Evolutionary conservation across 92 coral and sea anemone genomes (phyloP).

Genomic region (Ricordea florida): DNA sequence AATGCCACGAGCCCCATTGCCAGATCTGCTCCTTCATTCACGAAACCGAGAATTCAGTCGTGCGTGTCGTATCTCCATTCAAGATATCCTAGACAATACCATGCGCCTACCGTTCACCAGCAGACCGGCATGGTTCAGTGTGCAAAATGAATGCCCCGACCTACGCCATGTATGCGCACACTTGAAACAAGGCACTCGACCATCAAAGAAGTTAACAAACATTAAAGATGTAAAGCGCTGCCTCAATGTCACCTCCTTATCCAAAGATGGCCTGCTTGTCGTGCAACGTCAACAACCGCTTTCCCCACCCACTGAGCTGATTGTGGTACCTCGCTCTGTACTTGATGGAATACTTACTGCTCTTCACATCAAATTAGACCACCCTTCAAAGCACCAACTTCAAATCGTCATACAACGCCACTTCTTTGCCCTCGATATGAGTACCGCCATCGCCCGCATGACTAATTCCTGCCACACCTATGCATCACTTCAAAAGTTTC

Average conservation of each 20-base stretch:
- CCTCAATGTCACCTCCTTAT: background rate
- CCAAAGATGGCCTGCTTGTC: slow-evolving; percentile 52
- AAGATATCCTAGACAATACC: background rate
- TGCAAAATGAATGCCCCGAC: slow-evolving; percentile 9
- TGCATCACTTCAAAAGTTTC: slow-evolving; percentile 50
- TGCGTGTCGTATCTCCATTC: background rate
- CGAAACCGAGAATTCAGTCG: too few species aligned
- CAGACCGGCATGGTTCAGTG: slow-evolving; percentile 11
- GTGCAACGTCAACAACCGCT: slow-evolving; percentile 11
- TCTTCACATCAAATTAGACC: slow-evolving; percentile 44
- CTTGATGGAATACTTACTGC: slow-evolving; percentile 48
- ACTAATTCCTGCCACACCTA: slow-evolving; percentile 46
- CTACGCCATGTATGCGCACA: slow-evolving; percentile 5
- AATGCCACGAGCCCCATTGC: too few species aligned
- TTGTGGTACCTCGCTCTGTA: slow-evolving; percentile 37
- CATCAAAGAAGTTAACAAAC: slow-evolving; percentile 42
- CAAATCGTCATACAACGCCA: slow-evolving; percentile 33
- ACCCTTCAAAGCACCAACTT: slow-evolving; percentile 48
- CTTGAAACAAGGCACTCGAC: slow-evolving; percentile 35
- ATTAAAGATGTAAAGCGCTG: slow-evolving; percentile 27
- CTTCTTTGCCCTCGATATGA: slow-evolving; percentile 67
- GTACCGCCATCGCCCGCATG: slow-evolving; percentile 38
- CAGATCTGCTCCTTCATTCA: too few species aligned
- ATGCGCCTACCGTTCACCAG: slow-evolving; percentile 15
- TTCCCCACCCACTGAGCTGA: slow-evolving; percentile 24